Percentiles rank a stretch among this genome's conserved stretches.
phyloP scores from a whole-genome alignment of 2,888 invertebrate genomes.

The Patella depressa region DNA sequence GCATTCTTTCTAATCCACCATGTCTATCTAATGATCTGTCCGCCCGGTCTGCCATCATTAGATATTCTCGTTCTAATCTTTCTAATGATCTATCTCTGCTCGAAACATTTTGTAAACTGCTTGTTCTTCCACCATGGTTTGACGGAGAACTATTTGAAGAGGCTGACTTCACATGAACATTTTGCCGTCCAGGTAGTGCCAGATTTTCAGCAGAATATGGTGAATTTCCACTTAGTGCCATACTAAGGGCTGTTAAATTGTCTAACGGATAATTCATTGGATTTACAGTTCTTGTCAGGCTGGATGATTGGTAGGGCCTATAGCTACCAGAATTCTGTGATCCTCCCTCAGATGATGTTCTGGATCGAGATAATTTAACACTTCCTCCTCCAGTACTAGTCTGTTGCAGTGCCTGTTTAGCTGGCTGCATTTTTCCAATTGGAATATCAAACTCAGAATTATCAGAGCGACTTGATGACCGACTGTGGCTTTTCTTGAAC shows the following conservation, averaged over 20 bases:
- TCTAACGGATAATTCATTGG: constrained; percentile 4
- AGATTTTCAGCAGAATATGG: constrained; percentile 9
- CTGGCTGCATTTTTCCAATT: constrained; percentile 9
- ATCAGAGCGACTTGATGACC: background rate
- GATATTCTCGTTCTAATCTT: constrained; percentile 42
- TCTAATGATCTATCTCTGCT: constrained; percentile 67
- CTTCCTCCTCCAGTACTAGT: background rate
- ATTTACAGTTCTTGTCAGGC: constrained; percentile 4
- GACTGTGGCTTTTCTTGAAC: background rate
- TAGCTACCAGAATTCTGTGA: constrained; percentile 7
- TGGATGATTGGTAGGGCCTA: background rate
- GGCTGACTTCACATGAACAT: background rate
- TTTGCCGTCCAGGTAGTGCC: background rate
- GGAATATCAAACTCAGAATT: background rate
- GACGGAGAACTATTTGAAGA: background rate
- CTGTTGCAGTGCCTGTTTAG: background rate
- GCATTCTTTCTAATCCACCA: constrained; percentile 38
- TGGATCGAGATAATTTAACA: background rate
- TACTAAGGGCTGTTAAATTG: constrained; percentile 1
- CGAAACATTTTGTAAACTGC: constrained; percentile 16
- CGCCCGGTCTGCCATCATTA: constrained; percentile 62
- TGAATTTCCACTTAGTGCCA: constrained; percentile 3
- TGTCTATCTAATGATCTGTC: constrained; percentile 70
- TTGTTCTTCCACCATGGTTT: background rate
- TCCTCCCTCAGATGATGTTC: background rate